phyloP scores from a whole-genome alignment of 2,797 vertebrate species.

The Sebastes hubbsi region DNA sequence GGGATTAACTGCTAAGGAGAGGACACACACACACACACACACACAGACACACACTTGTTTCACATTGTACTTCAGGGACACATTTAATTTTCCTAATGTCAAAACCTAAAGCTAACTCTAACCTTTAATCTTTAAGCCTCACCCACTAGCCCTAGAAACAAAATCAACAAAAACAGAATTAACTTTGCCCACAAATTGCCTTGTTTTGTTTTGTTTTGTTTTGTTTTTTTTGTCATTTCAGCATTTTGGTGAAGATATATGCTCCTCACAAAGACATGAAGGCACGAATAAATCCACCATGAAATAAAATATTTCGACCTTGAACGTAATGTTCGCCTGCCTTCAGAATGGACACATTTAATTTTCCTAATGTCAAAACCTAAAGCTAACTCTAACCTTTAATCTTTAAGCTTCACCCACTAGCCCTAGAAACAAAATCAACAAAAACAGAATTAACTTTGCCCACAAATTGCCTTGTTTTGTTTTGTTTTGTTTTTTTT shows the following conservation, averaged over 20 bases:
- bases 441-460: background rate
- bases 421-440: background rate
- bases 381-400: background rate
- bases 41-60: background rate
- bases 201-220: background rate
- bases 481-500: background rate
- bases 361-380: background rate
- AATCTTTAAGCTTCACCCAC: background rate
- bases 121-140: background rate
- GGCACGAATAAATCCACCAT: background rate
- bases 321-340: slow-evolving; percentile 13
- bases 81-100: background rate
- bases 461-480: background rate
- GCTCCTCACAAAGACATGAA: background rate
- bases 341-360: background rate
- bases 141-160: background rate
- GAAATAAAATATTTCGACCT: slow-evolving; percentile 1
- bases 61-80: slow-evolving; percentile 1
- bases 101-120: background rate
- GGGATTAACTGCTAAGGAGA: slow-evolving; percentile 50
- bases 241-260: background rate
- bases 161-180: background rate
- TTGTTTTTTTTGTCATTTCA: background rate
- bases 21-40: background rate
- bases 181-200: background rate